Evolutionary conservation across 2,113 vertebrate species (phyloP), one percentile per base, ranked within the genome.

Genomic region (Dryoscopus gambensis): DNA sequence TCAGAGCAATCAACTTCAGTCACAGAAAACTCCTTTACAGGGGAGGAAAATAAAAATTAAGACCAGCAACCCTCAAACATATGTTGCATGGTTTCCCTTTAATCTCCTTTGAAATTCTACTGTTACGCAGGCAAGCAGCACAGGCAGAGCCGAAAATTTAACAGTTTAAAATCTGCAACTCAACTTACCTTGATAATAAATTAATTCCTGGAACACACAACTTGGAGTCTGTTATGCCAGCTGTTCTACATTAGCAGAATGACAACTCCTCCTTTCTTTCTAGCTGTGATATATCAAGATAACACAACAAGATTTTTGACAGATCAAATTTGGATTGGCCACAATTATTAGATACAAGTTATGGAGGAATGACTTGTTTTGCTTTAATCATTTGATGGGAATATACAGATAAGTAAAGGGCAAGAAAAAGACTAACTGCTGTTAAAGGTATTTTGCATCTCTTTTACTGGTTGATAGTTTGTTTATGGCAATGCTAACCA

Each of bases 181-280:
- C 39, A 60, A 47, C 59, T 77, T 95, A 93, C 81, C 84, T 91
- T 90, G 2, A 4, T 67, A 62, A 93, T 87, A 94, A 67, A 65
- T n/a, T 50, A 82, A 88, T 74, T 91, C 75, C 87, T 86, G 70
- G 59, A 84, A 87, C 84, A 65, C 35, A 62, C 42, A 73, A 70
- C 71, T 93, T 89, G 40, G 35, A 91, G 67, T 31, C 82, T 76
- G 89, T 80, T 76, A 39, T 13, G 33, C 53, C 94, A 97, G 95
- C 91, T 96, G 91, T 80, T 96, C 87, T 33, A 49, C 37, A 27
- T 55, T 96, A 69, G 52, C 70, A 79, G 63, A 95, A 90, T 57
- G 63, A 89, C 55, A 94, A 55, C 30, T 80, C 81, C 11, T 11
- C 27, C 84, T 74, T 83, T 87, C 74, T 87, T 84, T 74, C 78